phyloP scores from a whole-genome alignment of 2,888 invertebrate species.

The Lasius platythorax region DNA sequence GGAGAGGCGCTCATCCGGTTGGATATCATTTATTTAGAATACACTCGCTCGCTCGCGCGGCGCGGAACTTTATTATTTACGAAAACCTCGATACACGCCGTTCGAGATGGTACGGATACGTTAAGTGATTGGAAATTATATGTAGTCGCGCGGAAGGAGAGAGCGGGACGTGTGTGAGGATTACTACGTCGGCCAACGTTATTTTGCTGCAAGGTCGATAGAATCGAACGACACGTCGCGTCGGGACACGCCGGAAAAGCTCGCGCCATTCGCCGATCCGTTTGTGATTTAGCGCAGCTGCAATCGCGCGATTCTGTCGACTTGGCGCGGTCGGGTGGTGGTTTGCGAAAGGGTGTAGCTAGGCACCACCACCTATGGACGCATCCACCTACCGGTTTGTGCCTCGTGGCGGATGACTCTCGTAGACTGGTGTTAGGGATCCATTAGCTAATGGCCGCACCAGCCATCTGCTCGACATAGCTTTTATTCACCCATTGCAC shows the following conservation, averaged over 20 bases:
- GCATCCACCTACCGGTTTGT: conserved; percentile 73
- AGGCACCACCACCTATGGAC: conserved; percentile 62
- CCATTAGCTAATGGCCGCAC: conserved; percentile 85
- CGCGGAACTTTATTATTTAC: conserved; percentile 42
- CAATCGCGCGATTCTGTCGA: conserved; percentile 69
- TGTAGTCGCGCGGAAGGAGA: conserved; percentile 39
- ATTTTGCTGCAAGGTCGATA: conserved; percentile 54
- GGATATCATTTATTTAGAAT: conserved; percentile 46
- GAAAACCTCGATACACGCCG: not conserved
- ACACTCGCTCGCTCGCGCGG: conserved; percentile 20
- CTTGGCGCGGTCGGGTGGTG: conserved; percentile 55
- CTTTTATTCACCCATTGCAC: conserved; percentile 77
- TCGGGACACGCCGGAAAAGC: conserved; percentile 57
- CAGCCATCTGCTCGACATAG: conserved; percentile 83
- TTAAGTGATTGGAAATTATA: conserved; percentile 64
- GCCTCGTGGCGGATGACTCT: conserved; percentile 76
- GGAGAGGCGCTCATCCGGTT: conserved; percentile 27
- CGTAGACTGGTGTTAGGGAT: conserved; percentile 80
- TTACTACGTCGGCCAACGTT: conserved; percentile 8
- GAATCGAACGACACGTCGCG: conserved; percentile 54
- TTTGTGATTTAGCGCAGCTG: conserved; percentile 75
- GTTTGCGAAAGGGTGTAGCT: conserved; percentile 66
- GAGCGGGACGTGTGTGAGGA: not conserved
- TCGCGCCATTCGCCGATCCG: conserved; percentile 61
- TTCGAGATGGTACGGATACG: conserved; percentile 30